Percentiles rank a stretch among this genome's conserved stretches.
Conservation (phyloP, 2,888 invertebrate genomes). For the Xestia xanthographa region DNA sequence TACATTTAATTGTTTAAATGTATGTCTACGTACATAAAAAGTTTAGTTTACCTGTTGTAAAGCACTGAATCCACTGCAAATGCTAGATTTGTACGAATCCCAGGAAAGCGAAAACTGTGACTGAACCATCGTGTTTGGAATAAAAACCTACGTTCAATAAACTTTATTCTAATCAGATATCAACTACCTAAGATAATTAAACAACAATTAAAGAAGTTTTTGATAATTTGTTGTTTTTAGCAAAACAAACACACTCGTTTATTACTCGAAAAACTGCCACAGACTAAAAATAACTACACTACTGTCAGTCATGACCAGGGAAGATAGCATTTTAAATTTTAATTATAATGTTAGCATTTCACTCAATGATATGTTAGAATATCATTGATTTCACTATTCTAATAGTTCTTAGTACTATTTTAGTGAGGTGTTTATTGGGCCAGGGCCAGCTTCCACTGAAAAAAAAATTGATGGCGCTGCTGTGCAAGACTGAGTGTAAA, state of each 20-base stretch:
- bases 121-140: conserved; percentile 74
- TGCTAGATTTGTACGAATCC: conserved; percentile 84
- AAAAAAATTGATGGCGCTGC: too few relatives aligned
- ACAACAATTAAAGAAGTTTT: not conserved
- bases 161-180: conserved; percentile 1
- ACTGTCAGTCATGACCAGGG: not conserved
- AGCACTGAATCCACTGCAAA: conserved; percentile 84
- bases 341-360: too few relatives aligned
- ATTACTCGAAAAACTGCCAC: conserved; percentile 1
- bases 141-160: not conserved
- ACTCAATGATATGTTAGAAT: too few relatives aligned
- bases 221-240: not conserved
- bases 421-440: too few relatives aligned
- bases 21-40: not conserved
- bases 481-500: too few relatives aligned
- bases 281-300: conserved; percentile 14
- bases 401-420: too few relatives aligned
- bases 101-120: conserved; percentile 84
- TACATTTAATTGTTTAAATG: not conserved
- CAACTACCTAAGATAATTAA: not conserved
- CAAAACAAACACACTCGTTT: not conserved
- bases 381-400: too few relatives aligned
- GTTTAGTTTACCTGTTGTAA: conserved; percentile 83
- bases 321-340: too few relatives aligned
- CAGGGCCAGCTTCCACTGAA: too few relatives aligned